A percentile compares a stretch with the other conserved stretches of the same genome.
Evolutionary conservation across 2,113 vertebrate species (phyloP).

Genomic region (Xyrauchen texanus): DNA sequence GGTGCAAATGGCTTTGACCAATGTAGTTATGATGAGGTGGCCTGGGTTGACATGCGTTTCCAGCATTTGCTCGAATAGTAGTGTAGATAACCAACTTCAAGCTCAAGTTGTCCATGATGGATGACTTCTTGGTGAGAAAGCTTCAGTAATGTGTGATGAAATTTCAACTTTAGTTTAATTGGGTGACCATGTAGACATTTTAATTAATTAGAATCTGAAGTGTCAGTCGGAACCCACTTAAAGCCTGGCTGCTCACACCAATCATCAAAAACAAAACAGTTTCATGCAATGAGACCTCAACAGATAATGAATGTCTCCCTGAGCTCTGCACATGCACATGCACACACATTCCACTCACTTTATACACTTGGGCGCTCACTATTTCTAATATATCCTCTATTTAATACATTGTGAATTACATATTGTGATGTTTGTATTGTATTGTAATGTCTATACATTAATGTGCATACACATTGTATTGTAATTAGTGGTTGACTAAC

Average conservation of each 20-base stretch:
- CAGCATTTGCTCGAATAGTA: background rate
- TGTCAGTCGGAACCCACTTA: conserved; percentile 6
- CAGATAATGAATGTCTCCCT: too few species aligned
- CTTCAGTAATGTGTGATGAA: background rate
- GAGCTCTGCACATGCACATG: too few species aligned
- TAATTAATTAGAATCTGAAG: background rate
- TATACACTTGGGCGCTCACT: too few species aligned
- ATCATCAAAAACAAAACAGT: background rate
- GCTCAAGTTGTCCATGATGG: background rate
- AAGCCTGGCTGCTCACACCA: conserved; percentile 40
- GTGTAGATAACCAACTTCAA: background rate
- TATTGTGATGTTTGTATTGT: too few species aligned
- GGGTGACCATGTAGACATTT: background rate
- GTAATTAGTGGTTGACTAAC: too few species aligned
- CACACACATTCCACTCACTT: background rate
- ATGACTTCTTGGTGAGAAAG: background rate
- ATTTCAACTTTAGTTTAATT: background rate
- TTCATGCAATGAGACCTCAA: background rate
- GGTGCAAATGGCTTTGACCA: background rate
- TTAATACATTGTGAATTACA: too few species aligned
- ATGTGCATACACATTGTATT: too few species aligned
- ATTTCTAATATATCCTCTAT: too few species aligned
- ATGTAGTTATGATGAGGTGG: background rate
- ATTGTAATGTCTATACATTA: too few species aligned
- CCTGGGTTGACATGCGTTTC: background rate